phyloP scores from a whole-genome alignment of 1,140 invertebrate species.

The Anoplolepis gracilipes region DNA sequence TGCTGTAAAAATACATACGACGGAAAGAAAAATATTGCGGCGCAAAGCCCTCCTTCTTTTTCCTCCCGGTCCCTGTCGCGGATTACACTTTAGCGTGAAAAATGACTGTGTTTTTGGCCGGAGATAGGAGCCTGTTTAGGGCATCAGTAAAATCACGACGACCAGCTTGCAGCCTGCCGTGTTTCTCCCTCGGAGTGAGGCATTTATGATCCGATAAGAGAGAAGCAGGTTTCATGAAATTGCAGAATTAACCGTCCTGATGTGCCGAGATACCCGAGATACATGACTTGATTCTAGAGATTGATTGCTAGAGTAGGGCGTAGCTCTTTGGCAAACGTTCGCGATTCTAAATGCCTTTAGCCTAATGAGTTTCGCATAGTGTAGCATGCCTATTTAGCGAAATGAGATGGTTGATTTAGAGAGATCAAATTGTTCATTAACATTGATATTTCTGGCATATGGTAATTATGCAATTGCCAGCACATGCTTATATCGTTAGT shows the following conservation, averaged over 20 bases:
- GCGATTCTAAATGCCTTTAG: constrained; percentile 40
- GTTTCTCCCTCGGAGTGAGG: constrained; percentile 41
- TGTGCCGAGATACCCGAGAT: constrained; percentile 37
- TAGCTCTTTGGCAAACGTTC: constrained; percentile 26
- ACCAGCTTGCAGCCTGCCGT: constrained; percentile 12
- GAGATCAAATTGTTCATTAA: constrained; percentile 6
- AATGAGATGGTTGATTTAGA: background rate
- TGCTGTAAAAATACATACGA: constrained; percentile 26
- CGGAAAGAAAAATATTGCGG: constrained; percentile 32
- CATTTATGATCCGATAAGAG: constrained; percentile 71
- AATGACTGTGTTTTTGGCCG: constrained; percentile 64
- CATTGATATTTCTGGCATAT: background rate
- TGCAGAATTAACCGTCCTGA: constrained; percentile 61
- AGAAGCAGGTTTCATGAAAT: constrained; percentile 55
- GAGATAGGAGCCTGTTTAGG: constrained; percentile 56
- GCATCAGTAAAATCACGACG: constrained; percentile 45
- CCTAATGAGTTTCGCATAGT: constrained; percentile 29
- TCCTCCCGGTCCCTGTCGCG: constrained; percentile 22
- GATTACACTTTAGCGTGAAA: constrained; percentile 61
- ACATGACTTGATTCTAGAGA: constrained; percentile 56
- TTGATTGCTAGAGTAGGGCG: constrained; percentile 29
- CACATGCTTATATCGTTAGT: background rate
- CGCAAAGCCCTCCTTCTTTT: background rate
- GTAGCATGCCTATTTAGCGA: background rate
- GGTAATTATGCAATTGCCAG: background rate